Conservation (phyloP, 2,888 invertebrate species). For the Nephrotoma flavescens region DNA sequence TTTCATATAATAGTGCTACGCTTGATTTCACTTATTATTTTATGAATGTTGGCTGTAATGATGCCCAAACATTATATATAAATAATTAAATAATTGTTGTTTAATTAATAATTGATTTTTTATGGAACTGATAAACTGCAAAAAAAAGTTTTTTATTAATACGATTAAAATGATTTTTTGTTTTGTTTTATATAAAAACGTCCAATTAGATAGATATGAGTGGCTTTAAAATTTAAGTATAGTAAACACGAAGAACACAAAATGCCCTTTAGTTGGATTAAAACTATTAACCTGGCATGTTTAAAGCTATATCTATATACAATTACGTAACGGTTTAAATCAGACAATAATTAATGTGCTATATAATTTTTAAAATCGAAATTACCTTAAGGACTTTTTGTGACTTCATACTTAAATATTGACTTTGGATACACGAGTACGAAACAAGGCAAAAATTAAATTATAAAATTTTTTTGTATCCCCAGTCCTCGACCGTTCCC, state of each 20-base stretch:
- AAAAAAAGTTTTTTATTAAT: not conserved
- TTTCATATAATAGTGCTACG: not conserved
- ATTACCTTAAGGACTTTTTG: not conserved
- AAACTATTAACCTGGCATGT: not conserved
- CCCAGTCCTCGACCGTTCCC: not conserved
- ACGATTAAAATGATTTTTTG: not conserved
- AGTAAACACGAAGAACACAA: too few relatives aligned
- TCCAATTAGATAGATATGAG: not conserved
- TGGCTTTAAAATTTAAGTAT: not conserved
- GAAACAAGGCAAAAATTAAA: not conserved
- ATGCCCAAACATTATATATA: not conserved
- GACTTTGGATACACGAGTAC: not conserved
- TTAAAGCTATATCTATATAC: not conserved
- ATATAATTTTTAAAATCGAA: not conserved
- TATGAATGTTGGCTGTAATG: not conserved
- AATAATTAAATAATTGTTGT: not conserved
- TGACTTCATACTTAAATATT: not conserved
- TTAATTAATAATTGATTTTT: not conserved
- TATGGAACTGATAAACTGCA: not conserved
- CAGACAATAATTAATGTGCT: not conserved
- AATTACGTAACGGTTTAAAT: not conserved
- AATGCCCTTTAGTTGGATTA: not conserved
- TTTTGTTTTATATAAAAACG: not conserved
- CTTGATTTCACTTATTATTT: not conserved
- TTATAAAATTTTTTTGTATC: not conserved